Evolutionary conservation across 1,140 invertebrate species (phyloP).

Genomic region (Berghia stephanieae): DNA sequence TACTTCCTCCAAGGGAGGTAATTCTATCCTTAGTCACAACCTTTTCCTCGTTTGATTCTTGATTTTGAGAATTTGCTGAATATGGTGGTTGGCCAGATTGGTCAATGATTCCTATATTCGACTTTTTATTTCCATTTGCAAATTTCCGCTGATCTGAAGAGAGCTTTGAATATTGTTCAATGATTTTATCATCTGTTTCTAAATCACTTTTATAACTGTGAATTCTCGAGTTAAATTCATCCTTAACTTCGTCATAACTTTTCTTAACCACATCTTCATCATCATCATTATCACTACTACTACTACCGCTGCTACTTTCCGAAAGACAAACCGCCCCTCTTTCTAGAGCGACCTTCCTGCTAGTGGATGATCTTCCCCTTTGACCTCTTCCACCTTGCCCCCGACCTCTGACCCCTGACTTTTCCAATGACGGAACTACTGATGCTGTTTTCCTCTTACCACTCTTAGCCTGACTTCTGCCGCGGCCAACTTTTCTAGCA

Average conservation of each 20-base stretch:
- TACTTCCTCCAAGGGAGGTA: neutral
- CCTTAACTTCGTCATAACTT: neutral
- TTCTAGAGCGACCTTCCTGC: neutral
- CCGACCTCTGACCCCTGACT: neutral
- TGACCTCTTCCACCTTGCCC: neutral
- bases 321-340: constrained; percentile 15
- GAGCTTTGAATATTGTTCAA: neutral
- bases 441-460: too few species aligned
- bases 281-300: neutral
- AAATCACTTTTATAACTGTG: neutral
- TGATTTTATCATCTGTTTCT: too few species aligned
- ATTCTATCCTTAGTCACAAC: too few species aligned
- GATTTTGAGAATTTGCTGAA: too few species aligned
- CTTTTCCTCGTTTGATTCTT: too few species aligned
- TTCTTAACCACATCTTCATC: neutral
- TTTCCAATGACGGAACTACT: too few species aligned
- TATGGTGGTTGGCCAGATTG: too few species aligned
- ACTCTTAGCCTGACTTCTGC: neutral
- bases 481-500: neutral
- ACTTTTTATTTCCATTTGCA: too few species aligned
- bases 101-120: too few species aligned
- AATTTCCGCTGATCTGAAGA: neutral
- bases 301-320: constrained; percentile 23
- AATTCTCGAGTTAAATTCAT: neutral
- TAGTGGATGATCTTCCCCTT: neutral